These are phyloP conservation scores for Diachrysia chrysitis DNA, from an alignment of 2,888 invertebrate species.

Conservation along the genomic window DNA sequence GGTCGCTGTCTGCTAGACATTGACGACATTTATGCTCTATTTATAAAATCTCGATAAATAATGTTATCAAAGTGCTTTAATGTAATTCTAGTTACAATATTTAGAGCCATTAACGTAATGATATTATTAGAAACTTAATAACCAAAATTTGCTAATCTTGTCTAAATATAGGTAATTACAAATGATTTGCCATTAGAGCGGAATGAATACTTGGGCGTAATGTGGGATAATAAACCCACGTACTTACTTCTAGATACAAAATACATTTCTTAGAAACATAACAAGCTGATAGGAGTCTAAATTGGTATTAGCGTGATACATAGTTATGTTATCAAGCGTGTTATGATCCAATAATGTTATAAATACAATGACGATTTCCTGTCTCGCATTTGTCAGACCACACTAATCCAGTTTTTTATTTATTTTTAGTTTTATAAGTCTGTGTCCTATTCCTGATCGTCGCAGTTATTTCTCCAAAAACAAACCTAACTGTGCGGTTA, in stretches of 20 bases:
- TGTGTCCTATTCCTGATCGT: too few species aligned
- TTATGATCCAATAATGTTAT: background rate
- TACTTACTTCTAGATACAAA: constrained; percentile 19
- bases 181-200: constrained; percentile 16
- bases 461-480: too few species aligned
- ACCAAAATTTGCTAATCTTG: constrained; percentile 5
- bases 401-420: too few species aligned
- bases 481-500: too few species aligned
- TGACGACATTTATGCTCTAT: constrained; percentile 28
- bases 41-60: constrained; percentile 24
- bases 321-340: background rate
- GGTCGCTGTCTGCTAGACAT: constrained; percentile 41
- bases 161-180: background rate
- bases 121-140: constrained; percentile 2
- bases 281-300: background rate
- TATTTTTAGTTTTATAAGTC: too few species aligned
- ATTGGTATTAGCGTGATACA: background rate
- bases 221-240: constrained; percentile 29
- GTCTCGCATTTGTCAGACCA: too few species aligned
- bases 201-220: constrained; percentile 12
- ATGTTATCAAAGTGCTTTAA: constrained; percentile 8
- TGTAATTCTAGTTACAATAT: background rate
- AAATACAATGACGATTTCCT: background rate
- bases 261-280: constrained; percentile 14
- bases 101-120: constrained; percentile 1